phyloP scores from a whole-genome alignment of 2,888 invertebrate genomes.

The Nemapogon koenigi region DNA sequence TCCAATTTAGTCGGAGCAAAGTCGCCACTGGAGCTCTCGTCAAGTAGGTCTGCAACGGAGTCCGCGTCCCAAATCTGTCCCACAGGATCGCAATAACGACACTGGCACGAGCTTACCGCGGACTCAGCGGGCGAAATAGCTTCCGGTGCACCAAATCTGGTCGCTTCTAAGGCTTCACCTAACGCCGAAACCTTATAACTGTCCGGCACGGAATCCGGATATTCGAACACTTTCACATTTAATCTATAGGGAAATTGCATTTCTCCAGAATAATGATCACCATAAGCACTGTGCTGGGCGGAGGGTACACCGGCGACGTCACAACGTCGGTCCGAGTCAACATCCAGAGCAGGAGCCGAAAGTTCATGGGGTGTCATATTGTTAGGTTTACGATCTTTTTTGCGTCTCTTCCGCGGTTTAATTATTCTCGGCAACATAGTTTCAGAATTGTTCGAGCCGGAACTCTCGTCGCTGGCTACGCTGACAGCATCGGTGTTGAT shows the following conservation, averaged over 20 bases:
- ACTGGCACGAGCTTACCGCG: conserved; percentile 69
- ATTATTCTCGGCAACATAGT: conserved; percentile 86
- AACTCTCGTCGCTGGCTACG: conserved; percentile 80
- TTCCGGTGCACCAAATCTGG: conserved; percentile 47
- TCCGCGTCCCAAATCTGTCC: conserved; percentile 79
- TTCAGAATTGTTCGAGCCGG: conserved; percentile 69
- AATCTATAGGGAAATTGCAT: conserved; percentile 55
- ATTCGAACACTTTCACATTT: conserved; percentile 50
- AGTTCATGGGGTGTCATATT: conserved; percentile 55
- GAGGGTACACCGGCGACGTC: conserved; percentile 37
- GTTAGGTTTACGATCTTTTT: conserved; percentile 84
- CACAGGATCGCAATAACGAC: conserved; percentile 77
- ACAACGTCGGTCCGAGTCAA: conserved; percentile 50
- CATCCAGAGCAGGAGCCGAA: conserved; percentile 39
- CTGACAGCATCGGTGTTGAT: conserved; percentile 72
- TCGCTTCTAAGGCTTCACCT: conserved; percentile 58
- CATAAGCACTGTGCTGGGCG: conserved; percentile 44
- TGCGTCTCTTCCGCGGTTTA: conserved; percentile 87
- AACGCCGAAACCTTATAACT: conserved; percentile 57
- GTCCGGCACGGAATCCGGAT: conserved; percentile 43
- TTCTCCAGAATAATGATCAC: conserved; percentile 55
- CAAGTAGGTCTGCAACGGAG: conserved; percentile 58
- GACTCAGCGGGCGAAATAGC: conserved; percentile 53
- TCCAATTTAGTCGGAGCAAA: conserved; percentile 56
- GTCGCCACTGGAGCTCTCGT: conserved; percentile 54